A percentile compares a stretch with the other conserved stretches of the same genome.
phyloP scores from a whole-genome alignment of 2,113 vertebrate species.

The Motacilla alba region DNA sequence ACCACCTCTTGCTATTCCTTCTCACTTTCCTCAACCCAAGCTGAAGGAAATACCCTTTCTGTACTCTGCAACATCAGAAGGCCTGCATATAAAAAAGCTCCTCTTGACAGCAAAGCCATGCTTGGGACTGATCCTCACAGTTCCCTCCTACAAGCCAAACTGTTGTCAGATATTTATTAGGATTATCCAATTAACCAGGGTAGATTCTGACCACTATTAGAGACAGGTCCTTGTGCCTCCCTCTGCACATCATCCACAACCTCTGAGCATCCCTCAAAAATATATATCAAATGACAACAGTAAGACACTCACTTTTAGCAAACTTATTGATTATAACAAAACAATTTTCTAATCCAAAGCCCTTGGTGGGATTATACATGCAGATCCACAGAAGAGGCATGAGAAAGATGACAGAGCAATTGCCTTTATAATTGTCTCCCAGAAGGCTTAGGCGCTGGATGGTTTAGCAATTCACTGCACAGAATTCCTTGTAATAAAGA shows the following conservation, averaged over 20 bases:
- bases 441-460: neutral
- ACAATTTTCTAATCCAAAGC: neutral
- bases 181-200: neutral
- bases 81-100: neutral
- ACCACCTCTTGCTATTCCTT: neutral
- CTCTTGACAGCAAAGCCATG: neutral
- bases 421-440: neutral
- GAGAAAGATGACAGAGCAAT: neutral
- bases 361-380: accelerated
- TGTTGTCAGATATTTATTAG: neutral
- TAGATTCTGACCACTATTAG: neutral
- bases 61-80: neutral
- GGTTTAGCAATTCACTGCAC: neutral
- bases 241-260: neutral
- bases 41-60: neutral
- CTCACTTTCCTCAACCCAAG: neutral
- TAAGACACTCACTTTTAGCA: neutral
- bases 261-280: neutral
- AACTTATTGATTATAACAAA: neutral
- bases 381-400: neutral
- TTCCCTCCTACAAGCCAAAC: neutral
- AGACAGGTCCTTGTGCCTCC: neutral
- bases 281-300: neutral
- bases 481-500: neutral
- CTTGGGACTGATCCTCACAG: neutral